Base-by-base conservation (phyloP, 2,113 vertebrate genomes). In the Perca schrenkii region DNA sequence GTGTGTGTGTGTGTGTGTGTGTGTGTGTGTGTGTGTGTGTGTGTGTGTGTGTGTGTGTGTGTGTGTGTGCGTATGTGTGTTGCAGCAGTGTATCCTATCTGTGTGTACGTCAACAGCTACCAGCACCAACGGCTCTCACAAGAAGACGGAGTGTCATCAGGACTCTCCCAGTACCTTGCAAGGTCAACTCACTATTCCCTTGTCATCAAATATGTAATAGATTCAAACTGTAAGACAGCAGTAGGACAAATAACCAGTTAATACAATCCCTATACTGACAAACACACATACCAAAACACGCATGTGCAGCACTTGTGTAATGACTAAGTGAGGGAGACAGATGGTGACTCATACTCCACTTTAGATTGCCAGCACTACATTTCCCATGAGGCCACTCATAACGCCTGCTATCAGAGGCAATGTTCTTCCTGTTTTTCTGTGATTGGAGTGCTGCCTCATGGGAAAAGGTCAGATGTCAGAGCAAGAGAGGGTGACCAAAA, bases 321-420 rank as follows among this genome's bases (percentile, higher is more conserved):
- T 91, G 90, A 89, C 83, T 85, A 84, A 67, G 76, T 65, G 77
- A 71, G 65, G 74, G 82, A 91, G 90, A 92, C 92, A 93, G 91
- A 90, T 93, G 91, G 92, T 95, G 94, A 95, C 89, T 94, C 91
- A 93, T 88, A 89, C 86, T 80, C 83, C 84, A 88, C 88, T 91
- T 91, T 85, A 79, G 86, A 91, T 89, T 89, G 89, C 91, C 83
- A 92, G 86, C 83, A 95, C 94, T 93, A 91, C 94, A 95, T 95
- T 95, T 94, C 94, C 94, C 94, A 94, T 91, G 92, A 94, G 94
- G 77, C 91, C 89, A 87, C 89, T 93, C 87, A 84, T 89, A 93
- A 93, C 77, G 87, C 85, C 87, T 82, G 80, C 87, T 92, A 91
- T 94, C 94, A 92, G 76, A 90, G 58, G 86, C 83, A 90, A 92